These are phyloP conservation scores for Catharus fuscescens DNA, from an alignment of 2,113 vertebrate species.

Conservation along the genomic window DNA sequence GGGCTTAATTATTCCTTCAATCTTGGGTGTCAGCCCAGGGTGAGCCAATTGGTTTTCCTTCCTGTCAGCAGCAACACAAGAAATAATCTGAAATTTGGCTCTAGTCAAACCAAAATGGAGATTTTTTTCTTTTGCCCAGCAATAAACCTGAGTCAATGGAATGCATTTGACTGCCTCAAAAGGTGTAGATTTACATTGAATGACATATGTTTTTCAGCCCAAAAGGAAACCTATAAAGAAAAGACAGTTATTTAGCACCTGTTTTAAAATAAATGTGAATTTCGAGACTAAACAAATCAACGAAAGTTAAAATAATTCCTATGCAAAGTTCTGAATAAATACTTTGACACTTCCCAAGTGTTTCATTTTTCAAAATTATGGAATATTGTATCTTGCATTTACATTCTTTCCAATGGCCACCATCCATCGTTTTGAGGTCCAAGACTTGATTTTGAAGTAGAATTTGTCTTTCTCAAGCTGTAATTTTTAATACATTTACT, in stretches of 20 bases:
- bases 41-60: not conserved
- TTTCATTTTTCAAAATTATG: not conserved
- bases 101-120: not conserved
- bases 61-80: not conserved
- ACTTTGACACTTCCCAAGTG: not conserved
- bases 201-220: not conserved
- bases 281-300: not conserved
- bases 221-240: not conserved
- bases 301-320: not conserved
- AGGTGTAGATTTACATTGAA: not conserved
- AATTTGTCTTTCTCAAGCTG: not conserved
- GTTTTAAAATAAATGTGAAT: not conserved
- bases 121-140: not conserved
- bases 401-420: not conserved
- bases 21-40: fast-evolving
- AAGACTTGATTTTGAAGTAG: not conserved
- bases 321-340: not conserved
- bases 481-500: not conserved
- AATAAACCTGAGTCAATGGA: not conserved
- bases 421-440: not conserved
- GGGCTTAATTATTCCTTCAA: not conserved
- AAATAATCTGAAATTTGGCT: not conserved
- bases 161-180: not conserved
- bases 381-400: not conserved
- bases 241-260: not conserved